A percentile compares a stretch with the other conserved stretches of the same genome.
phyloP scores from a whole-genome alignment of 2,797 vertebrate genomes.

The Gastrophryne carolinensis region DNA sequence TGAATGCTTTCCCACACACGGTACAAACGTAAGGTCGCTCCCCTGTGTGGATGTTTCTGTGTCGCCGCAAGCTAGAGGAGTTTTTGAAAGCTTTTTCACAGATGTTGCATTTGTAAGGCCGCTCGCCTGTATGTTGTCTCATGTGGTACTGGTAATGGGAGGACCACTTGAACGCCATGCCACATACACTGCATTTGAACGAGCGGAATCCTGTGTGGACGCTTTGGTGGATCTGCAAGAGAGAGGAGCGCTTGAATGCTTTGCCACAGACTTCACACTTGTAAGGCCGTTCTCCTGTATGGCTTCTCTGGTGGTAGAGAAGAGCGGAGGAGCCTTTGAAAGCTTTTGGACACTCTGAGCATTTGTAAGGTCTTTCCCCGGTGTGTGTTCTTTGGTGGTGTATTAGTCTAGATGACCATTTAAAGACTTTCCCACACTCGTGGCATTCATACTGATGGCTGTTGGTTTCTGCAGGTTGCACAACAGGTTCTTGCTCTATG shows the following conservation, averaged over 20 bases:
- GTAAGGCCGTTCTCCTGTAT: slow-evolving; percentile 82
- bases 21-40: slow-evolving; percentile 85
- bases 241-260: slow-evolving; percentile 89
- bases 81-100: slow-evolving; percentile 95
- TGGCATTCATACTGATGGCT: slow-evolving; percentile 76
- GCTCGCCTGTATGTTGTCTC: slow-evolving; percentile 89
- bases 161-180: slow-evolving; percentile 91
- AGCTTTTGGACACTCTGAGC: slow-evolving; percentile 70
- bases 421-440: slow-evolving; percentile 79
- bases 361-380: slow-evolving; percentile 77
- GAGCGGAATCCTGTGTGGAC: slow-evolving; percentile 89
- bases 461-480: slow-evolving; percentile 47
- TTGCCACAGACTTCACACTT: slow-evolving; percentile 88
- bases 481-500: slow-evolving; percentile 57
- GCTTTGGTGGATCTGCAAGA: slow-evolving; percentile 87
- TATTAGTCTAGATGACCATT: slow-evolving; percentile 77
- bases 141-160: slow-evolving; percentile 93
- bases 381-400: slow-evolving; percentile 69
- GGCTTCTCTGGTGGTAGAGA: slow-evolving; percentile 59
- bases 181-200: slow-evolving; percentile 87
- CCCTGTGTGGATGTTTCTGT: slow-evolving; percentile 89
- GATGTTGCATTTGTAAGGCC: slow-evolving; percentile 85
- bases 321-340: slow-evolving; percentile 57
- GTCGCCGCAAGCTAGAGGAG: slow-evolving; percentile 86
- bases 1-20: slow-evolving; percentile 85